Conservation (phyloP, 64 coral and sea anemone species). For the Pocillopora verrucosa region DNA sequence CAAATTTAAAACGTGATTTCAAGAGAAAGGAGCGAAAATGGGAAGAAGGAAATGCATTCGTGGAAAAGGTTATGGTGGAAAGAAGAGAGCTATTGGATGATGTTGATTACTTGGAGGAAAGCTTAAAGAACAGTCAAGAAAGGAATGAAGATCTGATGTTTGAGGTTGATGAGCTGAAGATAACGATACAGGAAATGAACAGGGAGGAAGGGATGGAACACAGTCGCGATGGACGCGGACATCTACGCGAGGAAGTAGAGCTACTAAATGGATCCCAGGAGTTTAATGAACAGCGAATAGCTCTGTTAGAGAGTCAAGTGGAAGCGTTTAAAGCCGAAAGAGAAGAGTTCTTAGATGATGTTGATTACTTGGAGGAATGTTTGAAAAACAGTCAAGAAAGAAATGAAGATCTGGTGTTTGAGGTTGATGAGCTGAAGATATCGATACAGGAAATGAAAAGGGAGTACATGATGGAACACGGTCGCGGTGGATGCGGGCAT, state of each 20-base stretch:
- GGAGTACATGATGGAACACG: background rate
- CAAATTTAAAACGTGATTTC: constrained; percentile 7
- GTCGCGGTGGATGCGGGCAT: background rate
- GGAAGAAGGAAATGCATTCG: background rate
- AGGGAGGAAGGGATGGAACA: background rate
- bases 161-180: background rate
- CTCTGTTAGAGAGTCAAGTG: background rate
- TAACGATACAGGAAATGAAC: background rate
- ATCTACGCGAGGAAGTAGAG: too few species aligned
- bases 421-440: background rate
- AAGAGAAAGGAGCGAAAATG: background rate
- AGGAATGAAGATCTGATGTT: background rate
- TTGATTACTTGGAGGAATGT: background rate
- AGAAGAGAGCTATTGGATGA: background rate
- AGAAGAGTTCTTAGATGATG: background rate
- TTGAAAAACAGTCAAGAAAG: background rate
- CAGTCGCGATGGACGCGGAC: too few species aligned
- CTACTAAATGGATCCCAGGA: background rate
- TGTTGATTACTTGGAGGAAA: background rate
- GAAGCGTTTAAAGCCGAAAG: background rate
- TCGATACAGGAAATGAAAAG: background rate
- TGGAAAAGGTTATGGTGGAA: background rate
- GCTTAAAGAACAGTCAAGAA: background rate
- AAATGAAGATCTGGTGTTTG: background rate
- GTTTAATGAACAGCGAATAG: background rate